These are phyloP conservation scores for Bedellia somnulentella DNA, from an alignment of 2,888 invertebrate species.

Conservation along the genomic window DNA sequence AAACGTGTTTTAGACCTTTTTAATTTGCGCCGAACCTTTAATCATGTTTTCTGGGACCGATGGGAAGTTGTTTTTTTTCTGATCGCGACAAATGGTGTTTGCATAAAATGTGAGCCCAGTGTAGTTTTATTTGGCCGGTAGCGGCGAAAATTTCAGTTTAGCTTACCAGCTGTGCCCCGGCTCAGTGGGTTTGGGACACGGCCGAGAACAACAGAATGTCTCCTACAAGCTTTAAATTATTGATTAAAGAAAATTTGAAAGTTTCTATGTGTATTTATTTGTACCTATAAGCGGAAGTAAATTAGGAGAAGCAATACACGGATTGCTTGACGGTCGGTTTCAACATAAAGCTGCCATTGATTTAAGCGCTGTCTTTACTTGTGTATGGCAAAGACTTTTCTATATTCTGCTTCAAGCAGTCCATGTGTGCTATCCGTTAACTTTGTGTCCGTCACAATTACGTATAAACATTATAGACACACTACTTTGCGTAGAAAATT, in stretches of 20 bases:
- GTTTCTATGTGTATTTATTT: constrained; percentile 33
- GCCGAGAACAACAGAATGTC: constrained; percentile 31
- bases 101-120: constrained; percentile 9
- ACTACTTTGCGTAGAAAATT: too few relatives aligned
- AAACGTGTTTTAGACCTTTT: too few relatives aligned
- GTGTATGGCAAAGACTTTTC: too few relatives aligned
- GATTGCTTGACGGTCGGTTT: too few relatives aligned
- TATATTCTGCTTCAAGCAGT: too few relatives aligned
- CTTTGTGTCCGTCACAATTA: too few relatives aligned
- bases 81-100: neutral
- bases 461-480: too few relatives aligned
- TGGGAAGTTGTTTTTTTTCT: constrained; percentile 15
- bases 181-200: constrained; percentile 2
- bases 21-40: constrained; percentile 14
- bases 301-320: too few relatives aligned
- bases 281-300: too few relatives aligned
- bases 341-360: too few relatives aligned
- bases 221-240: constrained; percentile 59
- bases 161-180: constrained; percentile 2
- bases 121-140: constrained; percentile 20
- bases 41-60: constrained; percentile 4
- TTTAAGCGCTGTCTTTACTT: too few relatives aligned
- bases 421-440: too few relatives aligned
- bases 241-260: constrained; percentile 56
- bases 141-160: constrained; percentile 33